phyloP scores from a whole-genome alignment of 2,797 vertebrate genomes.

The Austrolebias charrua region DNA sequence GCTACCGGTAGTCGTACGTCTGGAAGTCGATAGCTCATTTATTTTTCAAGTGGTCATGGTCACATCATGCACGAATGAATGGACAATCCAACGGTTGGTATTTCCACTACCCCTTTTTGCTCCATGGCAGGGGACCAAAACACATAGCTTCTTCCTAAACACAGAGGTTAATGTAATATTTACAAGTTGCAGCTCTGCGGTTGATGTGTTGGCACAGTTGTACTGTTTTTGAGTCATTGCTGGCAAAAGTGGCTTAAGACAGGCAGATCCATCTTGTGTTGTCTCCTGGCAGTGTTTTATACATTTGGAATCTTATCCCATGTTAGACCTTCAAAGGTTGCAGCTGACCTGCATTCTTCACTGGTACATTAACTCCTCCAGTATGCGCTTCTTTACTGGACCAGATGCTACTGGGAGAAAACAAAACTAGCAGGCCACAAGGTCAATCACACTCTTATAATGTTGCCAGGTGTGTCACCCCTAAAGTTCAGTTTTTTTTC shows the following conservation, averaged over 20 bases:
- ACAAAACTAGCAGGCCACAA: conserved; percentile 56
- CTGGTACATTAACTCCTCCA: conserved; percentile 60
- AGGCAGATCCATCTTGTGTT: conserved; percentile 43
- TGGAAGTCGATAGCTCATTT: too few relatives aligned
- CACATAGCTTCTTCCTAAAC: conserved; percentile 59
- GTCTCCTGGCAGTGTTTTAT: conserved; percentile 15
- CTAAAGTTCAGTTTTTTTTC: conserved; percentile 59
- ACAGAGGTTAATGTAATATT: conserved; percentile 68
- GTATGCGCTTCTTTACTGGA: conserved; percentile 51
- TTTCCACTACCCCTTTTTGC: too few relatives aligned
- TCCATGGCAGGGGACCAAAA: conserved; percentile 28
- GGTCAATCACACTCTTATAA: conserved; percentile 62
- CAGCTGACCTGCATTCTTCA: conserved; percentile 50
- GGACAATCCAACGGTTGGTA: too few relatives aligned
- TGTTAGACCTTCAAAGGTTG: conserved; percentile 34
- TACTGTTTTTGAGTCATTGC: conserved; percentile 25
- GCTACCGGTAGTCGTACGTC: too few relatives aligned
- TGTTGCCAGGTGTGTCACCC: conserved; percentile 66
- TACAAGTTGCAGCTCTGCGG: conserved; percentile 48
- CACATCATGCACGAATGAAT: too few relatives aligned
- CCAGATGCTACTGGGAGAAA: conserved; percentile 59
- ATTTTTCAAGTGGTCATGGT: too few relatives aligned
- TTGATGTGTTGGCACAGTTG: conserved; percentile 47
- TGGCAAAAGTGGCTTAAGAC: conserved; percentile 33
- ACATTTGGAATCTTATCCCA: conserved; percentile 22